Percentiles rank a stretch among this genome's conserved stretches.
Evolutionary conservation across 2,797 vertebrate genomes (phyloP).

Genomic region (Cephalopachus bancanus): DNA sequence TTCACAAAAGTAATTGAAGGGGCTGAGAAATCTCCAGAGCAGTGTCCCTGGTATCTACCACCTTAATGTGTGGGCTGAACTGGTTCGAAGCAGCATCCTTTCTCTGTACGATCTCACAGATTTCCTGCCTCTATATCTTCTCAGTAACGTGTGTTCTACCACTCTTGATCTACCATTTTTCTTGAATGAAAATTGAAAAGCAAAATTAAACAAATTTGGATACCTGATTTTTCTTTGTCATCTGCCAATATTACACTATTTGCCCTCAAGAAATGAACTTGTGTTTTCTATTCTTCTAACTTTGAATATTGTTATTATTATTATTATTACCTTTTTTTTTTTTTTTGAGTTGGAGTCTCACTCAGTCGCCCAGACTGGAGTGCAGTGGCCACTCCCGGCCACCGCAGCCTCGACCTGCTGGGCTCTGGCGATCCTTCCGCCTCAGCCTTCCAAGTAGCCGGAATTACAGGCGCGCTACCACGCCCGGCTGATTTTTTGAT

Average conservation of each 20-base stretch:
- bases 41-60: neutral
- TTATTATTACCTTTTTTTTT: too few relatives aligned
- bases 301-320: neutral
- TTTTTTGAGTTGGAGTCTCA: too few relatives aligned
- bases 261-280: neutral
- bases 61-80: neutral
- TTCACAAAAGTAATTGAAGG: neutral
- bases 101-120: neutral
- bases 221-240: neutral
- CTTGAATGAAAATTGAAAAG: neutral
- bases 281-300: neutral
- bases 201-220: neutral
- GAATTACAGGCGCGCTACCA: too few relatives aligned
- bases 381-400: too few relatives aligned
- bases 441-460: too few relatives aligned
- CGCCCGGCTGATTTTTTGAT: too few relatives aligned
- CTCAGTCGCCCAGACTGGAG: too few relatives aligned
- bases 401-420: too few relatives aligned
- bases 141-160: neutral
- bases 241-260: neutral
- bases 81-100: neutral
- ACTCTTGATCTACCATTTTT: neutral
- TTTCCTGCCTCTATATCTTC: neutral
- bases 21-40: neutral
- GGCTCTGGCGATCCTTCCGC: too few relatives aligned